A percentile compares a stretch with the other conserved stretches of the same genome.
phyloP scores from a whole-genome alignment of 2,797 vertebrate species.

The Spea hammondii region DNA sequence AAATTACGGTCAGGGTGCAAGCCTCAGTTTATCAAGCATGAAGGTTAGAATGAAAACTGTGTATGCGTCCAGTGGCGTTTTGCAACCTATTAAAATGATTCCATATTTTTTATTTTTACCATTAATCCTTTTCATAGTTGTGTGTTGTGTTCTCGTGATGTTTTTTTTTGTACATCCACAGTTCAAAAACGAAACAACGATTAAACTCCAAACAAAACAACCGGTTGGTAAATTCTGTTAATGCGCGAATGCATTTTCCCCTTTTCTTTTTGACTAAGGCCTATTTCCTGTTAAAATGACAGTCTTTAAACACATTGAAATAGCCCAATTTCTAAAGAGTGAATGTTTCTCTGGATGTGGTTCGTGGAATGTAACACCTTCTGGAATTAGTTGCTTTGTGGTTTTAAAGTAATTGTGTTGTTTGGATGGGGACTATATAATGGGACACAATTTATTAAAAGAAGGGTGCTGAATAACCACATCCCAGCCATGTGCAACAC shows the following conservation, averaged over 20 bases:
- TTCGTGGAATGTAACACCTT: neutral
- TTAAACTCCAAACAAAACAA: constrained; percentile 37
- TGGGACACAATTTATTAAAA: neutral
- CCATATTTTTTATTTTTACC: constrained; percentile 31
- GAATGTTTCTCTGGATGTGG: neutral
- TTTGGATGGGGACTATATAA: neutral
- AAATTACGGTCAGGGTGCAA: too few relatives aligned
- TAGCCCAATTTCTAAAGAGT: neutral
- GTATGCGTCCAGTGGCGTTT: constrained; percentile 5
- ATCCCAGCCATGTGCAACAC: too few relatives aligned
- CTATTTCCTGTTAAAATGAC: constrained; percentile 26
- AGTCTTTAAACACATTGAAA: neutral
- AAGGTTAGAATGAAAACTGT: neutral
- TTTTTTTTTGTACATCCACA: constrained; percentile 34
- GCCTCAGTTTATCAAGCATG: too few relatives aligned
- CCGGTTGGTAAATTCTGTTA: constrained; percentile 30
- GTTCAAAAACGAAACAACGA: constrained; percentile 29
- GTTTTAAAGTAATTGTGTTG: neutral
- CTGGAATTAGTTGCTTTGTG: neutral
- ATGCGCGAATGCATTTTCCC: constrained; percentile 13
- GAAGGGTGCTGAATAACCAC: too few relatives aligned
- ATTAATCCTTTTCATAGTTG: constrained; percentile 37
- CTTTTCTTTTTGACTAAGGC: constrained; percentile 27
- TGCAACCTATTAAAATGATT: constrained; percentile 11
- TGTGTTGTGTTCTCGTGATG: constrained; percentile 19